Base-by-base conservation (phyloP, 1,140 invertebrate species). In the Heliconius nattereri region DNA sequence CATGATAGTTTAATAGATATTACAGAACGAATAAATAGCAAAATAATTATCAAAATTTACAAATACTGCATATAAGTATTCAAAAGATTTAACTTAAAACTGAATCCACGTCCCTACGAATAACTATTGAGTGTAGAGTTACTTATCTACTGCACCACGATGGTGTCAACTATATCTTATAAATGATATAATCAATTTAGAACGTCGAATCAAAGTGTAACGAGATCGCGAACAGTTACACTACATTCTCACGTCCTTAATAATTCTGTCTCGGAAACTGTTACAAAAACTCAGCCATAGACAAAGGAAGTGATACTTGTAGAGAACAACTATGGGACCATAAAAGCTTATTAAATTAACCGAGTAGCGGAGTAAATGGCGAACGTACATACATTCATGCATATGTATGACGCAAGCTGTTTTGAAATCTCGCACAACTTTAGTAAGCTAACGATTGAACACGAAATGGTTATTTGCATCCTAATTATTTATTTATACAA, bases 321-420 rank as follows among this genome's bases (percentile, higher is more conserved):
- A 79, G 87, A 86, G 90, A 91, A 89, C 86, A 86, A 85, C 84
- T 89, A 87, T 90, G 86, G 84, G 86, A 88, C 86, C 49, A 7
- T 20, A 52, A 82, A 82, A 80, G 83, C 83, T 86, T 82, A 85
- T 85, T 87, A 85, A 86, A 88, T 86, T 86, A 86, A 78, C 75
- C 75, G 80, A 73, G 78, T 73, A 82, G 81, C 26, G 60, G 60
- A 66, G n/a, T 66, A 66, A 26, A 66, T 29, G 26, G 60, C 60
- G 16, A 71, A 54, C 49, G 74, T 78, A 57, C 45, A 32, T 75
- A 75, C 54, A 57, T 8, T 26, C n/a, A 45, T 71, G 16, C 13
- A 45, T 32, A 35, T 74, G 26, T 35, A 73, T 81, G 81, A 29
- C 54, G 75, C 73, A 81, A 83, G 72, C 2, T 32, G 20, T 81